These are phyloP conservation scores for Matsumyia berberina DNA, from an alignment of 2,888 invertebrate species.

Conservation along the genomic window DNA sequence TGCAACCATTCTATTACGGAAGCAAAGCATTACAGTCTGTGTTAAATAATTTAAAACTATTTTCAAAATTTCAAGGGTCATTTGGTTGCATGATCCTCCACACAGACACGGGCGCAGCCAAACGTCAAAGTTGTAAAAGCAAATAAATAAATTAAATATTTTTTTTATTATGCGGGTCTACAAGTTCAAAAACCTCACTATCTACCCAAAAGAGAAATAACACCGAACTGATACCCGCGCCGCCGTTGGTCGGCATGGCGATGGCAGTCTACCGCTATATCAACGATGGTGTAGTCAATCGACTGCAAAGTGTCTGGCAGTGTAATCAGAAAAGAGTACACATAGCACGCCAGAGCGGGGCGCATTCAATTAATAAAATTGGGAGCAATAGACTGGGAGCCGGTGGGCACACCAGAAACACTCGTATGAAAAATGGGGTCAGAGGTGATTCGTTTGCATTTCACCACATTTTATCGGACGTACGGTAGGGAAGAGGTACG, in stretches of 20 bases:
- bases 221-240: constrained; percentile 48
- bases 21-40: constrained; percentile 24
- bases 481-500: neutral
- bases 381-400: constrained; percentile 70
- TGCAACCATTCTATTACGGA: constrained; percentile 14
- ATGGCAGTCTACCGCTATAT: constrained; percentile 53
- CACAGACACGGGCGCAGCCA: neutral
- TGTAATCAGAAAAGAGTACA: constrained; percentile 61
- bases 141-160: constrained; percentile 65
- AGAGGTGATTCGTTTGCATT: constrained; percentile 75
- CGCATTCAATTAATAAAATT: constrained; percentile 72
- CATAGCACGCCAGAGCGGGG: constrained; percentile 29
- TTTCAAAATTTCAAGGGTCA: constrained; percentile 46
- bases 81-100: constrained; percentile 9
- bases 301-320: constrained; percentile 63
- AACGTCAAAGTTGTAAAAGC: constrained; percentile 26
- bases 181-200: constrained; percentile 71
- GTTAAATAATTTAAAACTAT: constrained; percentile 32
- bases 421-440: constrained; percentile 65
- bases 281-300: constrained; percentile 57
- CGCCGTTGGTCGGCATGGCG: constrained; percentile 24
- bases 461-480: constrained; percentile 13
- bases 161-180: constrained; percentile 63
- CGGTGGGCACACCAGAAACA: constrained; percentile 54
- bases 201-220: constrained; percentile 37